A percentile compares a stretch with the other conserved stretches of the same genome.
phyloP scores from a whole-genome alignment of 2,113 vertebrate genomes.

The Bubo blakistoni region DNA sequence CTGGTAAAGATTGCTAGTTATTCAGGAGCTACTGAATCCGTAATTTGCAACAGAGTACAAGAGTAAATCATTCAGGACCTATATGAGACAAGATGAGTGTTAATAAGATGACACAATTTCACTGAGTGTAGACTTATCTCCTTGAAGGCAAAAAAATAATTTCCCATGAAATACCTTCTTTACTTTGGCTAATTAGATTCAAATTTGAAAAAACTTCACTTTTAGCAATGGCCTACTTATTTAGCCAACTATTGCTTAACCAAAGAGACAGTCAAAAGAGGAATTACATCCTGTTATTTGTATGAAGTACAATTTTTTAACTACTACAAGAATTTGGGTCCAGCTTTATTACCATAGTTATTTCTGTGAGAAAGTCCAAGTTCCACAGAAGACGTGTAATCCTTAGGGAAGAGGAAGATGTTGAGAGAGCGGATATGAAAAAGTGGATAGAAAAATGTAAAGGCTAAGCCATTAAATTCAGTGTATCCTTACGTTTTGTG shows the following conservation, averaged over 20 bases:
- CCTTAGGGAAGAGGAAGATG: background rate
- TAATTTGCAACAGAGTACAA: background rate
- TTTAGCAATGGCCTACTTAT: constrained; percentile 59
- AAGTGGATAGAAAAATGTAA: background rate
- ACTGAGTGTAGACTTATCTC: constrained; percentile 10
- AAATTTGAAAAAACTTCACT: constrained; percentile 44
- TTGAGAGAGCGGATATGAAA: background rate
- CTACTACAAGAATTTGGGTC: background rate
- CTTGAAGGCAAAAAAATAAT: constrained; percentile 55
- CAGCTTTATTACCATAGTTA: background rate
- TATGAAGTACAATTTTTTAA: background rate
- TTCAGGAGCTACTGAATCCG: background rate
- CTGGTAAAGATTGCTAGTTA: background rate
- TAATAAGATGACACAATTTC: constrained; percentile 40
- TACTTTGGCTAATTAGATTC: constrained; percentile 50
- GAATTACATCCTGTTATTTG: constrained; percentile 20
- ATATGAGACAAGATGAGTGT: background rate
- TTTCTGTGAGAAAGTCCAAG: background rate
- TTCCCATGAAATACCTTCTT: constrained; percentile 59
- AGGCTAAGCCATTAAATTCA: background rate
- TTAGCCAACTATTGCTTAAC: constrained; percentile 36
- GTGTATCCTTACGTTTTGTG: background rate
- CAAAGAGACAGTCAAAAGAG: constrained; percentile 11
- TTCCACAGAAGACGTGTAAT: background rate
- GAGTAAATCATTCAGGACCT: constrained; percentile 21